Evolutionary conservation across 2,888 invertebrate genomes (phyloP).

Genomic region (Acleris literana): DNA sequence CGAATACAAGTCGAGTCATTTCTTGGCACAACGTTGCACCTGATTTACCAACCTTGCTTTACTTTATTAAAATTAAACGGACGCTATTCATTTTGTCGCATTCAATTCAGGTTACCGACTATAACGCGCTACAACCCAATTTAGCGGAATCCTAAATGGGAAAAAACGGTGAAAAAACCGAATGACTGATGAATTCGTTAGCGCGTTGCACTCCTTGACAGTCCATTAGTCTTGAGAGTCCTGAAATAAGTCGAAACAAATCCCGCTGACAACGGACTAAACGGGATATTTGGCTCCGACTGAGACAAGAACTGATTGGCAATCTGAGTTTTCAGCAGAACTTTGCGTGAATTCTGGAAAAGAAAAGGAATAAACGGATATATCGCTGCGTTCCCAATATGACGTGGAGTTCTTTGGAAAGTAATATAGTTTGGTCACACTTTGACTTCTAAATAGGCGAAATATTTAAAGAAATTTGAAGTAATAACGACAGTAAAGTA

Average conservation of each 20-base stretch:
- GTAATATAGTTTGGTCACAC: too few species aligned
- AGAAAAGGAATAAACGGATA: too few species aligned
- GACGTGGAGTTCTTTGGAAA: too few species aligned
- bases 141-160: slow-evolving; percentile 31
- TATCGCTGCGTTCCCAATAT: too few species aligned
- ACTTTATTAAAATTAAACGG: too few species aligned
- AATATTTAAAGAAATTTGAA: too few species aligned
- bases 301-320: neutral
- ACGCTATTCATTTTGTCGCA: neutral
- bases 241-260: slow-evolving; percentile 50
- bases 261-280: slow-evolving; percentile 17
- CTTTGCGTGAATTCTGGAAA: too few species aligned
- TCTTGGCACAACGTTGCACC: too few species aligned
- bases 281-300: slow-evolving; percentile 5
- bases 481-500: too few species aligned
- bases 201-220: slow-evolving; percentile 51
- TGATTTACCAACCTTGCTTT: too few species aligned
- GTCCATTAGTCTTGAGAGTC: slow-evolving; percentile 60
- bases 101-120: neutral
- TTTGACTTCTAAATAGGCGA: too few species aligned
- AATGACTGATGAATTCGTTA: slow-evolving; percentile 58
- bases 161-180: slow-evolving; percentile 48
- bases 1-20: too few species aligned
- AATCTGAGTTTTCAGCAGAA: neutral
- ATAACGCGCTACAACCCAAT: slow-evolving; percentile 8